Evolutionary conservation across 2,797 vertebrate species (phyloP).

Genomic region (Microchirus variegatus): DNA sequence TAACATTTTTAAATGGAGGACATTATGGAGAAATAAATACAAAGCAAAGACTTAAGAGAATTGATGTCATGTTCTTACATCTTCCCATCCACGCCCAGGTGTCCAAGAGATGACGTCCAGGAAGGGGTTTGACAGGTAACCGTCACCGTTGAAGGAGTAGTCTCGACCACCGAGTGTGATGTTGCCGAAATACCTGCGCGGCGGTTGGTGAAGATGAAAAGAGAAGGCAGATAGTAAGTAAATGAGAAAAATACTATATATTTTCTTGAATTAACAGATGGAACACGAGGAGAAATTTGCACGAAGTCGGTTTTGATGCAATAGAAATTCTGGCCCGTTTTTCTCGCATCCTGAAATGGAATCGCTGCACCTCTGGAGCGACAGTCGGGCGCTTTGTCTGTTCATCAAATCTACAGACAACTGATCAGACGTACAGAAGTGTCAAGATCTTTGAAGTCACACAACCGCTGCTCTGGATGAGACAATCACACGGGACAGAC

Average conservation of each 20-base stretch:
- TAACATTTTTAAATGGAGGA: not conserved
- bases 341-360: constrained; percentile 43
- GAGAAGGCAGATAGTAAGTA: constrained; percentile 11
- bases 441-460: constrained; percentile 67
- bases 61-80: constrained; percentile 83
- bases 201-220: constrained; percentile 7
- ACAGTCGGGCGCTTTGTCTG: constrained; percentile 50
- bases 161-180: constrained; percentile 92
- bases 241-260: constrained; percentile 9
- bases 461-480: constrained; percentile 47
- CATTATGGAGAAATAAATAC: constrained; percentile 17
- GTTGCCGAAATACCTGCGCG: constrained; percentile 92
- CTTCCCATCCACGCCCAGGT: constrained; percentile 92
- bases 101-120: constrained; percentile 94
- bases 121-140: constrained; percentile 93
- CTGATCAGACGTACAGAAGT: constrained; percentile 61
- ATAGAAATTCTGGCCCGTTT: constrained; percentile 25
- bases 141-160: constrained; percentile 92
- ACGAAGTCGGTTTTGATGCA: constrained; percentile 20
- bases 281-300: constrained; percentile 15
- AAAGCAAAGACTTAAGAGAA: constrained; percentile 12
- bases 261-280: constrained; percentile 1
- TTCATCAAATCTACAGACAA: constrained; percentile 58
- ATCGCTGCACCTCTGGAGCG: constrained; percentile 42
- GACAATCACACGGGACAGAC: constrained; percentile 53